Conservation (phyloP, 2,113 vertebrate species). For the Rhea americana region DNA sequence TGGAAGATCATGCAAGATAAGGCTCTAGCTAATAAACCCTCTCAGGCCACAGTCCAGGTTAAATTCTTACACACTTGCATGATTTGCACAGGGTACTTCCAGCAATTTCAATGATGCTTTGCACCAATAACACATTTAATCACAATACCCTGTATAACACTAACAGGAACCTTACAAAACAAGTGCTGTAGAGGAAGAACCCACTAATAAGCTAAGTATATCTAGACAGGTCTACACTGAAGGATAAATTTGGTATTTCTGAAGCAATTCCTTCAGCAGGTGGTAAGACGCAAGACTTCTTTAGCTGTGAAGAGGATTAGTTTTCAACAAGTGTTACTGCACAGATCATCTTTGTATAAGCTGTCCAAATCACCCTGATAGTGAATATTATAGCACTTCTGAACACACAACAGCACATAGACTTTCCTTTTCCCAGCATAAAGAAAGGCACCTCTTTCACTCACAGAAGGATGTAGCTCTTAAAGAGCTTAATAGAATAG, state of each 20-base stretch:
- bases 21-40: neutral
- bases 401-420: neutral
- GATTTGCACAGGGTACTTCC: neutral
- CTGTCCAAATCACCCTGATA: neutral
- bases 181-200: conserved; percentile 44
- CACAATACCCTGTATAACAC: neutral
- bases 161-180: conserved; percentile 46
- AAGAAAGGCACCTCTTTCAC: neutral
- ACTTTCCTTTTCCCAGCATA: neutral
- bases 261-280: neutral
- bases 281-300: neutral
- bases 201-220: conserved; percentile 40
- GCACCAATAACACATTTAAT: neutral
- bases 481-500: neutral
- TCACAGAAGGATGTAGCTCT: neutral
- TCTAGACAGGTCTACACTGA: neutral
- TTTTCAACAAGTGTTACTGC: neutral
- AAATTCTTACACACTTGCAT: neutral
- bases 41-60: too few relatives aligned
- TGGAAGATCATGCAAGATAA: neutral
- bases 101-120: neutral
- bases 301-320: conserved; percentile 1
- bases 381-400: neutral
- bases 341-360: neutral
- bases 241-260: conserved; percentile 4